These are phyloP conservation scores for Prunella himalayana DNA, from an alignment of 2,113 vertebrate species.

Conservation along the genomic window DNA sequence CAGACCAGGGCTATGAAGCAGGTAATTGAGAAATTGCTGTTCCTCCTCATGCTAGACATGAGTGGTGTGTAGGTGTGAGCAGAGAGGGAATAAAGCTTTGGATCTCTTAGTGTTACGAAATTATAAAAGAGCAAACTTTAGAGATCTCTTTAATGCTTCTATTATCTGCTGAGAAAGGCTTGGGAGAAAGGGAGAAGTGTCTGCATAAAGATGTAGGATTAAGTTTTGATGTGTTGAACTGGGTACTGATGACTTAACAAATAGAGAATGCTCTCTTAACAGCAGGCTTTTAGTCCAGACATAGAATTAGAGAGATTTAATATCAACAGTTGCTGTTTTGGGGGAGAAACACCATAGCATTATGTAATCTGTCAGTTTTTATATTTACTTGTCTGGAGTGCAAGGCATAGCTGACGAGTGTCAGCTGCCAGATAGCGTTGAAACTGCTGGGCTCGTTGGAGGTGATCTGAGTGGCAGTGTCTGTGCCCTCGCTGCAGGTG, in stretches of 20 bases:
- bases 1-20: slow-evolving; percentile 99
- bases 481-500: slow-evolving; percentile 72
- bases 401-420: not conserved
- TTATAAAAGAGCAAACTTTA: not conserved
- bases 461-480: accelerated
- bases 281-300: accelerated
- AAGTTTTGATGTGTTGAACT: not conserved
- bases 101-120: accelerated
- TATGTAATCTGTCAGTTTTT: not conserved
- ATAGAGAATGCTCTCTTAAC: not conserved
- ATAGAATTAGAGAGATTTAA: not conserved
- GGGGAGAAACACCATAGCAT: accelerated
- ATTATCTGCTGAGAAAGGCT: accelerated
- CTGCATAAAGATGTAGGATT: not conserved
- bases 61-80: not conserved
- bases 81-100: not conserved
- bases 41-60: accelerated
- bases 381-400: not conserved
- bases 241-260: not conserved
- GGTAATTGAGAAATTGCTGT: slow-evolving; percentile 60
- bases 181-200: not conserved
- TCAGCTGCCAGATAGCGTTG: not conserved
- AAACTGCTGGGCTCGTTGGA: accelerated
- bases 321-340: not conserved
- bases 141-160: not conserved